A percentile compares a stretch with the other conserved stretches of the same genome.
Evolutionary conservation across 2,113 vertebrate species (phyloP).

Genomic region (Cyanoderma ruficeps): DNA sequence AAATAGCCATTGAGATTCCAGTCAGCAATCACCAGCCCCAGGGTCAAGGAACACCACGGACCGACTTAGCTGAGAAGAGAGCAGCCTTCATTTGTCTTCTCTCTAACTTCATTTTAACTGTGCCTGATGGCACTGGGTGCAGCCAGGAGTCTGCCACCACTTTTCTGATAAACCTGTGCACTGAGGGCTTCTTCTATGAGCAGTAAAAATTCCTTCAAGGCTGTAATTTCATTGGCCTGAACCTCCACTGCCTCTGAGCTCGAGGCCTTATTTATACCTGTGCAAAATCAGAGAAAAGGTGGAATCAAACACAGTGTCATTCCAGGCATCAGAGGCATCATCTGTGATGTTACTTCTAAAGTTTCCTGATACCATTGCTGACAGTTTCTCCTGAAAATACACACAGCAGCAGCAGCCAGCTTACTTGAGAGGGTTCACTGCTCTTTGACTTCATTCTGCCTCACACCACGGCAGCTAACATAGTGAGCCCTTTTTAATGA

Average conservation of each 20-base stretch:
- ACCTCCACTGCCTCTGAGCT: not conserved
- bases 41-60: slow-evolving; percentile 44
- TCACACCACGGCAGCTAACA: not conserved
- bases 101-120: slow-evolving; percentile 4
- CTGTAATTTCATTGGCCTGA: not conserved
- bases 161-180: slow-evolving; percentile 7
- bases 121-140: not conserved
- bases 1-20: slow-evolving; percentile 59
- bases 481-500: not conserved
- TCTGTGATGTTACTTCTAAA: not conserved
- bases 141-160: not conserved
- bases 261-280: not conserved
- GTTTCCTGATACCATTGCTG: not conserved
- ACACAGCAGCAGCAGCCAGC: not conserved
- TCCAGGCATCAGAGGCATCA: not conserved
- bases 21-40: slow-evolving; percentile 20
- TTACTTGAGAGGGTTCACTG: not conserved
- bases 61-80: not conserved
- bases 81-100: slow-evolving; percentile 45
- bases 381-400: not conserved
- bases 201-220: not conserved
- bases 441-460: not conserved
- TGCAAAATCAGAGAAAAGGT: not conserved
- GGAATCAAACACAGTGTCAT: not conserved
- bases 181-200: not conserved